These are phyloP conservation scores for Sarcophaga peregrina DNA, from an alignment of 1,140 invertebrate species.

Conservation along the genomic window DNA sequence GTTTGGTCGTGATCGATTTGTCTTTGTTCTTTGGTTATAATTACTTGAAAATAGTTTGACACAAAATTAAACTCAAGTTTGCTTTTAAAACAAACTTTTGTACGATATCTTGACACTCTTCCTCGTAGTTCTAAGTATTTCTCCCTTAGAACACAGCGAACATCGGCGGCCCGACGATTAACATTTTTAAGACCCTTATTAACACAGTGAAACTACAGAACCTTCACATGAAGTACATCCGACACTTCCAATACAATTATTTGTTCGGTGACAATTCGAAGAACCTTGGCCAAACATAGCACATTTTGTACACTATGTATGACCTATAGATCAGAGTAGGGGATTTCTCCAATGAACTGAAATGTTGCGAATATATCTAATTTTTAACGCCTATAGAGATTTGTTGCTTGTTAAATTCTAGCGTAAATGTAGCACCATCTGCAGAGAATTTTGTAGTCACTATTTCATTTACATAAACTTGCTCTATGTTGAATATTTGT, in stretches of 20 bases:
- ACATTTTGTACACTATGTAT: background rate
- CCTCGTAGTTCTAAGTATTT: background rate
- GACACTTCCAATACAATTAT: background rate
- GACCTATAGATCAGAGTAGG: background rate
- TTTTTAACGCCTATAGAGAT: background rate
- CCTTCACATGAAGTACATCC: background rate
- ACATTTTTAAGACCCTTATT: conserved; percentile 6
- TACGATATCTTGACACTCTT: background rate
- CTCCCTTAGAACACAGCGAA: background rate
- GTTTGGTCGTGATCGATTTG: background rate
- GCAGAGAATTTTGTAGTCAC: background rate
- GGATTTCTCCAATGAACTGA: background rate
- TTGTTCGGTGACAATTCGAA: background rate
- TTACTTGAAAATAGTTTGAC: background rate
- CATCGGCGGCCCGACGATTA: background rate
- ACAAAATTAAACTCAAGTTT: background rate
- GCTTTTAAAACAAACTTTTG: background rate
- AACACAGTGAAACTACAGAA: background rate
- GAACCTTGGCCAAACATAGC: background rate
- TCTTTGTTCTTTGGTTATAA: background rate
- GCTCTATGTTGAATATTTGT: background rate
- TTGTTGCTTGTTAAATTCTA: background rate
- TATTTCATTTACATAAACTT: background rate
- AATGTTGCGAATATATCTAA: background rate
- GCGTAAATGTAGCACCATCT: conserved; percentile 5